Evolutionary conservation across 2,113 vertebrate genomes (phyloP).

Genomic region (Corydoras sp.): DNA sequence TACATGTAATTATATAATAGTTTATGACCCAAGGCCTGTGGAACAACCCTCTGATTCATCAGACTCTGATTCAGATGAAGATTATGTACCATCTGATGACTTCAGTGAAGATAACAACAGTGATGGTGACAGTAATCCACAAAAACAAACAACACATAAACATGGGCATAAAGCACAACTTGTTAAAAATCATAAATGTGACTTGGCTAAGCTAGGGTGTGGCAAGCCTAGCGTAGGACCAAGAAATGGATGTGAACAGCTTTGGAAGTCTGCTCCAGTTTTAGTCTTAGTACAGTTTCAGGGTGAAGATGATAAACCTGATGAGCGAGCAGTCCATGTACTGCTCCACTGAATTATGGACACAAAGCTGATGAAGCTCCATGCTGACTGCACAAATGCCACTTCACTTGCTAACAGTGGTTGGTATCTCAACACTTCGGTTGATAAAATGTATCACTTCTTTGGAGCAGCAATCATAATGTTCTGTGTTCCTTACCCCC

Average conservation of each 20-base stretch:
- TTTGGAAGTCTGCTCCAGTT: too few relatives aligned
- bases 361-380: too few relatives aligned
- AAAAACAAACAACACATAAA: not conserved
- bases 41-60: not conserved
- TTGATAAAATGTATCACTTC: too few relatives aligned
- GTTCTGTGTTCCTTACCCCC: slow-evolving; percentile 13
- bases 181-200: slow-evolving; percentile 10
- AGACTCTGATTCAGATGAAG: not conserved
- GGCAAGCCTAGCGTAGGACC: too few relatives aligned
- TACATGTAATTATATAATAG: slow-evolving; percentile 2
- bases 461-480: slow-evolving; percentile 1
- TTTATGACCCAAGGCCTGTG: not conserved
- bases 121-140: not conserved
- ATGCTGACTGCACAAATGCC: too few relatives aligned
- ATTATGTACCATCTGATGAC: not conserved
- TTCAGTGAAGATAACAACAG: slow-evolving; percentile 10
- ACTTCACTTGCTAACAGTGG: too few relatives aligned
- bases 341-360: too few relatives aligned
- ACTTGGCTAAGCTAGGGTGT: too few relatives aligned
- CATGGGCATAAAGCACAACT: slow-evolving; percentile 1
- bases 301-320: too few relatives aligned
- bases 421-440: too few relatives aligned
- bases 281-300: too few relatives aligned
- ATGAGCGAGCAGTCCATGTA: too few relatives aligned
- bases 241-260: not conserved